phyloP scores from a whole-genome alignment of 2,888 invertebrate genomes.

The Drosophila koepferae region DNA sequence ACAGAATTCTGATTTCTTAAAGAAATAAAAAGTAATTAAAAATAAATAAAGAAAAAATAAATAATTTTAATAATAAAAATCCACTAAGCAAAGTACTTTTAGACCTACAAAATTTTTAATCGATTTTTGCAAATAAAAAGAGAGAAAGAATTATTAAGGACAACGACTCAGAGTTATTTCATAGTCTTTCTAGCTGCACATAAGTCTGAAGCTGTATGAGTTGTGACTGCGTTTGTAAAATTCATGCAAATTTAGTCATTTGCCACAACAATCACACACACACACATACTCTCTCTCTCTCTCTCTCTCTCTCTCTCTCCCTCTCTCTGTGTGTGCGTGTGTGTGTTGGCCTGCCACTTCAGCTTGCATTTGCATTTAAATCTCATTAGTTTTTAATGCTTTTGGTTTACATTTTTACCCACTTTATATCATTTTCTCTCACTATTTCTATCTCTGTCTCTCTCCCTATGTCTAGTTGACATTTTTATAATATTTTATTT shows the following conservation, averaged over 20 bases:
- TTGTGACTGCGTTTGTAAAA: conserved; percentile 40
- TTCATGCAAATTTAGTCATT: conserved; percentile 79
- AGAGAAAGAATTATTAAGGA: background rate
- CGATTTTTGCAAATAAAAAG: too few species aligned
- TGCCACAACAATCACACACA: conserved; percentile 53
- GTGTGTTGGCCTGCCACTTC: conserved; percentile 40
- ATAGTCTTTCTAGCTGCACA: conserved; percentile 15
- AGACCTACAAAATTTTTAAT: too few species aligned
- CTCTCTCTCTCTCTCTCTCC: background rate
- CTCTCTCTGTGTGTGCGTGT: background rate
- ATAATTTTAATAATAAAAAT: too few species aligned
- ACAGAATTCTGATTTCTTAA: too few species aligned
- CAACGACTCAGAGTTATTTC: background rate
- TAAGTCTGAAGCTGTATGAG: conserved; percentile 11
- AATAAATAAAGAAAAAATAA: too few species aligned
- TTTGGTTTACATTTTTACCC: conserved; percentile 58
- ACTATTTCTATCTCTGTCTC: background rate
- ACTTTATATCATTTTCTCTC: conserved; percentile 12
- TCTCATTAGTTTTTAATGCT: conserved; percentile 80
- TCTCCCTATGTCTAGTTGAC: conserved; percentile 8
- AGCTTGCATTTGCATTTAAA: conserved; percentile 78
- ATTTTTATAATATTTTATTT: conserved; percentile 19
- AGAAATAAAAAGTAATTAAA: too few species aligned
- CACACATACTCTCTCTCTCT: background rate
- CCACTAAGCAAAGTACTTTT: too few species aligned